Base-by-base conservation (phyloP, 2,888 invertebrate species). In the Diplazon laetatorius region DNA sequence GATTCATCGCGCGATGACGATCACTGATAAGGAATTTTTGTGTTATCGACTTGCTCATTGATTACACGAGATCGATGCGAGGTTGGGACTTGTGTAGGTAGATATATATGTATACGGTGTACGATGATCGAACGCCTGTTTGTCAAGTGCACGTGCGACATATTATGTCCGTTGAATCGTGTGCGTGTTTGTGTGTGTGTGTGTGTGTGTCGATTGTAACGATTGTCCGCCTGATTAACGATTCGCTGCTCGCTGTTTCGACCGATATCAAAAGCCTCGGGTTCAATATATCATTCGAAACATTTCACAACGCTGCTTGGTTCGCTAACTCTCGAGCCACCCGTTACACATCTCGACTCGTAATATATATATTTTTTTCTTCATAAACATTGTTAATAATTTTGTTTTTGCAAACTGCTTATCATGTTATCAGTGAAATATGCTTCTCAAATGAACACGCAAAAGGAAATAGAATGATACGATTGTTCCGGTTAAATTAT, bases 211-310 rank as follows among this genome's bases (percentile, higher is more conserved):
- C 78, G 73, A 74, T 78, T 70, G 65, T 65, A 74, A 50, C 59
- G 68, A 78, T 78, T 59, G 77, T 76, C 60, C 44, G 66, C 70
- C 74, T 74, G 69, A 74, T 78, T 52, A 78, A 74, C 63, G 73
- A 74, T 73, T 78, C 74, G 46, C 42, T 30, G 48, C 35, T 44
- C 42, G 46, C 25, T 48, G 22, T 39, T 30, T 30, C 18, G 42
- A 1, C 18, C 59, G 59, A n/a, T n/a, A 59, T 74, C 35, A 0
- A 20, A 30, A n/a, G 12, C 22, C 12, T 18, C 12, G 1, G 8
- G 20, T 37, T 39, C 12, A 12, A 14, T 30, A 70, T 42, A 48
- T 65, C 44, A 42, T 30, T 35, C 37, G 50, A 66, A 71, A 44
- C 44, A 65, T 65, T 60, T 10, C 16, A 12, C 59, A 6, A 14